Evolutionary conservation across 2,888 invertebrate species (phyloP).

Genomic region (Drosophila nr. perissopoda): DNA sequence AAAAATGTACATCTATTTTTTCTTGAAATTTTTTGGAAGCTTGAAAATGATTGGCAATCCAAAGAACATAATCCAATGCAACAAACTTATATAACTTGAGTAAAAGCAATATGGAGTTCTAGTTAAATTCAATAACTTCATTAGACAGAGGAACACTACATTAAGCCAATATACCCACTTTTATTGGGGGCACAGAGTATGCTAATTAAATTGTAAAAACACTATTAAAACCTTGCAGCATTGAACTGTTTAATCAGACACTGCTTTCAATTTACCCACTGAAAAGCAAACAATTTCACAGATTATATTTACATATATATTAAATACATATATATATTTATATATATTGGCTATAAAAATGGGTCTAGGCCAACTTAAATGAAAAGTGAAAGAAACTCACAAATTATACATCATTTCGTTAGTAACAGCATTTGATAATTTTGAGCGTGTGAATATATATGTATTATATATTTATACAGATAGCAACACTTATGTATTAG

Average conservation of each 20-base stretch:
- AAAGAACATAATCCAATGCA: background rate
- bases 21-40: background rate
- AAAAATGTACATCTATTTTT: background rate
- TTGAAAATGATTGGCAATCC: background rate
- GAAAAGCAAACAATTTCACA: background rate
- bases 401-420: background rate
- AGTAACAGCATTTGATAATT: background rate
- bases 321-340: background rate
- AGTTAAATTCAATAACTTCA: background rate
- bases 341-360: background rate
- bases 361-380: background rate
- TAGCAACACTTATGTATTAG: conserved; percentile 27
- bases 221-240: background rate
- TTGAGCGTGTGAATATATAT: background rate
- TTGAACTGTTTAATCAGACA: background rate
- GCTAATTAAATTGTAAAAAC: background rate
- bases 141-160: background rate
- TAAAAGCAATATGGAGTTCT: background rate
- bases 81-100: too few species aligned
- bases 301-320: background rate
- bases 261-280: background rate
- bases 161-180: background rate
- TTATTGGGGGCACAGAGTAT: background rate
- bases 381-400: background rate
- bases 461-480: background rate